Conservation (phyloP, 2,113 vertebrate genomes). For the Labeo rohita region DNA sequence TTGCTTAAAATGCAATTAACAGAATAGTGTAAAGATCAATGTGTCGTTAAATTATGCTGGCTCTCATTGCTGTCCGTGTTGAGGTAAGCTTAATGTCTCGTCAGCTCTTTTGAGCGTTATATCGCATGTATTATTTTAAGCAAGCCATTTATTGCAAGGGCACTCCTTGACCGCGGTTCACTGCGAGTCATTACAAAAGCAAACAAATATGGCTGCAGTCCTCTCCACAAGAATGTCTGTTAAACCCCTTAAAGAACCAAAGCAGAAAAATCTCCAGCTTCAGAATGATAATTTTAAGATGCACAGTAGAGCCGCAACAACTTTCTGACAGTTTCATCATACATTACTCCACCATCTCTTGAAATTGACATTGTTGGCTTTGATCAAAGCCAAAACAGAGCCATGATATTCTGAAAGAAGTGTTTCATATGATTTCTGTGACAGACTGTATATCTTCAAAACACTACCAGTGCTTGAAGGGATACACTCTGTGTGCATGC, state of each 20-base stretch:
- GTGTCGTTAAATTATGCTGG: constrained; percentile 70
- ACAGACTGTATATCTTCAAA: constrained; percentile 72
- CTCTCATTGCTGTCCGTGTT: constrained; percentile 58
- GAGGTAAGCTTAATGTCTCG: constrained; percentile 55
- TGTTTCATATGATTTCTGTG: constrained; percentile 75
- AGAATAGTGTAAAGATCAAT: constrained; percentile 67
- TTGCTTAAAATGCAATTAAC: constrained; percentile 69
- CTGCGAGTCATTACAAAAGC: constrained; percentile 45
- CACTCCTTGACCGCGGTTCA: constrained; percentile 42
- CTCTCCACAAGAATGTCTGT: constrained; percentile 50
- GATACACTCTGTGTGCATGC: constrained; percentile 40
- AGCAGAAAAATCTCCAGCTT: constrained; percentile 62
- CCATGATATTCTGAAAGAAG: constrained; percentile 72
- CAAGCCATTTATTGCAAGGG: constrained; percentile 55
- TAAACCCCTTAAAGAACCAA: constrained; percentile 61
- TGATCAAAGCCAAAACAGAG: constrained; percentile 79
- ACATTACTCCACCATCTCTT: constrained; percentile 72
- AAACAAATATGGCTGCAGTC: constrained; percentile 44
- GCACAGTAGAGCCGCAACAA: constrained; percentile 70
- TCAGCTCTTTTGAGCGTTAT: constrained; percentile 64
- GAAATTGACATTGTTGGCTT: constrained; percentile 78
- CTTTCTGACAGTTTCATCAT: constrained; percentile 83
- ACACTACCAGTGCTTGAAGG: constrained; percentile 70
- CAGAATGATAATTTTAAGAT: constrained; percentile 77
- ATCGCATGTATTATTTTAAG: constrained; percentile 57